Evolutionary conservation across 2,113 vertebrate species (phyloP), one percentile per base, ranked within the genome.

Genomic region (Todiramphus chloris): DNA sequence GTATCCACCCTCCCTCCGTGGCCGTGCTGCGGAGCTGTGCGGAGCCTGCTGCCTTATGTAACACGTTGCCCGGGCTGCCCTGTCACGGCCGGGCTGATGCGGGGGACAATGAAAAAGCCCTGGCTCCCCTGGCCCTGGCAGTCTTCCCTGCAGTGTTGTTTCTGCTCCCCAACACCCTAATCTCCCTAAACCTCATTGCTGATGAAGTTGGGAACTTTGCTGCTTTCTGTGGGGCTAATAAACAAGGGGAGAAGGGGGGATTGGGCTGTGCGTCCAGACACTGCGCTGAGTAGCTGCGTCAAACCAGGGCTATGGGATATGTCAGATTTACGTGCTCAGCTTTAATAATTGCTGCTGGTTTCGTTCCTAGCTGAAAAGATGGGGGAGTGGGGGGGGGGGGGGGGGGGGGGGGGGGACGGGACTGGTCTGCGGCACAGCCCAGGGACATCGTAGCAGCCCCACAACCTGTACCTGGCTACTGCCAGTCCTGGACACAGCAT

Each of bases 291-390:
- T 97, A 97, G 94, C 96, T 98, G 97, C 96, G 90, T 97, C 98
- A 97, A 97, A 97, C 17, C 41, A 91, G 89, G 95, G 94, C 85
- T 84, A 41, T 60, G 90, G 96, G 93, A 72, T 80, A 95, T 95
- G 97, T 69, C 75, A 73, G 97, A 92, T 97, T 98, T 97, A 93
- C 96, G 96, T 98, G 98, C 96, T 94, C 82, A 96, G 97, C 95
- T 95, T 97, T 94, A 95, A 96, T 97, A 98, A 98, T 98, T 97
- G 96, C 96, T 95, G 95, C 95, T 97, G 95, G 87, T 97, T 97
- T 96, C 93, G 48, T 96, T 97, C 88, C 78, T 80, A 91, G 87
- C 62, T 91, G 84, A 67, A 68, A 74, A 33, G 62, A 17, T 3
- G 5, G 11, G 6, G 7, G 5, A 5, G 3, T 2, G 2, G 3